phyloP scores from a whole-genome alignment of 1,140 invertebrate species.

The Atta cephalotes region DNA sequence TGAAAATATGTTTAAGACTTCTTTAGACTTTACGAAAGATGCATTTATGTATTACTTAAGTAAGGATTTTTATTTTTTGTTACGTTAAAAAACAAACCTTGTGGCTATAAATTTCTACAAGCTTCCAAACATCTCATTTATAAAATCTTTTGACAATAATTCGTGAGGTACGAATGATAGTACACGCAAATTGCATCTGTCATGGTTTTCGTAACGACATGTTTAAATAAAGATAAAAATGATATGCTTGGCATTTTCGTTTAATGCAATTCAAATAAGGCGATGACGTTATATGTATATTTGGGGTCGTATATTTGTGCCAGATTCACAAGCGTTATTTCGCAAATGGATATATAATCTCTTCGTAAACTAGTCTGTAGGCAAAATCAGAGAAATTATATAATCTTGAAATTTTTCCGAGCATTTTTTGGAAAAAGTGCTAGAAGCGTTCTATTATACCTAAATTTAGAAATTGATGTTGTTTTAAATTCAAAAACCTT shows the following conservation, averaged over 20 bases:
- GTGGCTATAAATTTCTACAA: constrained; percentile 19
- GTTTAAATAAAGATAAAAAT: constrained; percentile 59
- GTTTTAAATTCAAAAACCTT: not conserved
- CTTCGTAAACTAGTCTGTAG: constrained; percentile 40
- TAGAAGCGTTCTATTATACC: not conserved
- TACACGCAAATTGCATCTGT: constrained; percentile 28
- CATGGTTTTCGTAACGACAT: constrained; percentile 49
- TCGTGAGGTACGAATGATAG: constrained; percentile 2
- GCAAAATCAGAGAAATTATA: constrained; percentile 48
- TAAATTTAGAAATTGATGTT: constrained; percentile 31
- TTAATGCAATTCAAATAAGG: constrained; percentile 59
- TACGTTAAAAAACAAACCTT: constrained; percentile 16
- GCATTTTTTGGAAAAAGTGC: constrained; percentile 36
- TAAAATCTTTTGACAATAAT: constrained; percentile 50
- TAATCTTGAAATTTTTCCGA: constrained; percentile 54
- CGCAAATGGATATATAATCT: constrained; percentile 8
- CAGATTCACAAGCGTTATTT: constrained; percentile 32
- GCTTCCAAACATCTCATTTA: constrained; percentile 33
- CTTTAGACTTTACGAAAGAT: not conserved
- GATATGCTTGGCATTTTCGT: constrained; percentile 35
- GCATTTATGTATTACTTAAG: not conserved
- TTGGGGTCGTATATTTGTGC: constrained; percentile 28
- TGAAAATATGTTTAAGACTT: not conserved
- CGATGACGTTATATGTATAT: constrained; percentile 23
- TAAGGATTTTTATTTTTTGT: constrained; percentile 29